These are phyloP conservation scores for Phylloscopus collybita DNA, from an alignment of 2,797 vertebrate species.

Conservation along the genomic window DNA sequence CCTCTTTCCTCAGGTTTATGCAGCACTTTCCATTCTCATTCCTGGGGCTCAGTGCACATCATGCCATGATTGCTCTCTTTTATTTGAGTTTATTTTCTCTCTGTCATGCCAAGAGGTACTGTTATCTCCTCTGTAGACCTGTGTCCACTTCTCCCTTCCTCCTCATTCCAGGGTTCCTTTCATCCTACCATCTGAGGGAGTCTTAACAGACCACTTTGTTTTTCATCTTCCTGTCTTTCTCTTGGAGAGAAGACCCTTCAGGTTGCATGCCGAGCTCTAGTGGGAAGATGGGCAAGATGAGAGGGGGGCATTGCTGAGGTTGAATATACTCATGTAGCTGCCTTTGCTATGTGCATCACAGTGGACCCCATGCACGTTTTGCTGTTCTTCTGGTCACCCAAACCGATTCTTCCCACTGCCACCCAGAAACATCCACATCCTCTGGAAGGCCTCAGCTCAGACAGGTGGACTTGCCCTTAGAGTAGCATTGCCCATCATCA, in stretches of 20 bases:
- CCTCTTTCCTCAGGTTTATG: neutral
- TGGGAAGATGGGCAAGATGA: neutral
- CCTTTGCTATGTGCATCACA: neutral
- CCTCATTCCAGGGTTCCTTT: neutral
- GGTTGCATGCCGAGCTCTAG: constrained; percentile 16
- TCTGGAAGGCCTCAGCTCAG: neutral
- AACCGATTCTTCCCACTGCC: neutral
- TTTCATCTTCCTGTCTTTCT: constrained; percentile 39
- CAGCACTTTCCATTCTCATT: constrained; percentile 32
- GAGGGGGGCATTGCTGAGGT: neutral
- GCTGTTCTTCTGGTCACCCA: neutral
- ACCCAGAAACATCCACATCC: neutral
- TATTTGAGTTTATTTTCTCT: constrained; percentile 53
- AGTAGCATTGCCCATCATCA: neutral
- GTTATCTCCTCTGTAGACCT: neutral
- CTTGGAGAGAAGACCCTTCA: neutral
- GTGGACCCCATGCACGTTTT: neutral
- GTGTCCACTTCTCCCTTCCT: neutral
- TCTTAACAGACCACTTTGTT: neutral
- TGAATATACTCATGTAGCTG: neutral
- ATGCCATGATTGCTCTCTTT: constrained; percentile 5
- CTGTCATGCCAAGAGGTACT: neutral
- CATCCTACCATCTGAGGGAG: neutral
- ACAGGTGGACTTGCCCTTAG: neutral
- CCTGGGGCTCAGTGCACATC: neutral